Evolutionary conservation across 2,113 vertebrate genomes (phyloP).

Genomic region (Microcebus lehilahytsara): DNA sequence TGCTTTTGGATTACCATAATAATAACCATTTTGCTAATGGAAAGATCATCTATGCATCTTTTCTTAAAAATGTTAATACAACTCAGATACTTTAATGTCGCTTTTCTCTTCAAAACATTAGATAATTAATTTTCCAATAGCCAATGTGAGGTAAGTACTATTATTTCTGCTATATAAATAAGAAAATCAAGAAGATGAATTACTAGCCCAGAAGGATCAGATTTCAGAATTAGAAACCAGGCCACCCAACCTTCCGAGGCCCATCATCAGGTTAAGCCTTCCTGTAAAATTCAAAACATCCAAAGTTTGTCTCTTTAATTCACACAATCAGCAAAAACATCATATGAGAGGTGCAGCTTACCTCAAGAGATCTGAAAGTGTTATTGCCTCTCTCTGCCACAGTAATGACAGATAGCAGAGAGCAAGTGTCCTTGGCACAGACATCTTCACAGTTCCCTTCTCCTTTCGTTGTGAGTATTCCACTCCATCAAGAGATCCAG

Average conservation of each 20-base stretch:
- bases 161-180: not conserved
- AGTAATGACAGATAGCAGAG: slow-evolving; percentile 87
- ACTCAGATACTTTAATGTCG: not conserved
- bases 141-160: not conserved
- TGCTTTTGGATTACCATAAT: not conserved
- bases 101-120: slow-evolving; percentile 40
- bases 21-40: not conserved
- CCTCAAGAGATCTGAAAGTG: slow-evolving; percentile 87
- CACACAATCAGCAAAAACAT: not conserved
- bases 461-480: slow-evolving; percentile 69
- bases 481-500: slow-evolving; percentile 85
- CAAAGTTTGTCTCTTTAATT: not conserved
- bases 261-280: not conserved
- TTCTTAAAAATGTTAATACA: not conserved
- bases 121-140: not conserved
- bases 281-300: not conserved
- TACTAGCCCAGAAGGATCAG: not conserved
- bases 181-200: not conserved
- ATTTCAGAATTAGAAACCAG: not conserved
- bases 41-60: not conserved
- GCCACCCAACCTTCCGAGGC: not conserved
- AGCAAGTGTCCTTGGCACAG: slow-evolving; percentile 85
- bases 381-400: slow-evolving; percentile 86
- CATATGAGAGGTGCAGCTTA: slow-evolving; percentile 61
- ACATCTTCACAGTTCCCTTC: slow-evolving; percentile 81